Evolutionary conservation across 1,140 invertebrate species (phyloP).

Genomic region (Venturia canescens): DNA sequence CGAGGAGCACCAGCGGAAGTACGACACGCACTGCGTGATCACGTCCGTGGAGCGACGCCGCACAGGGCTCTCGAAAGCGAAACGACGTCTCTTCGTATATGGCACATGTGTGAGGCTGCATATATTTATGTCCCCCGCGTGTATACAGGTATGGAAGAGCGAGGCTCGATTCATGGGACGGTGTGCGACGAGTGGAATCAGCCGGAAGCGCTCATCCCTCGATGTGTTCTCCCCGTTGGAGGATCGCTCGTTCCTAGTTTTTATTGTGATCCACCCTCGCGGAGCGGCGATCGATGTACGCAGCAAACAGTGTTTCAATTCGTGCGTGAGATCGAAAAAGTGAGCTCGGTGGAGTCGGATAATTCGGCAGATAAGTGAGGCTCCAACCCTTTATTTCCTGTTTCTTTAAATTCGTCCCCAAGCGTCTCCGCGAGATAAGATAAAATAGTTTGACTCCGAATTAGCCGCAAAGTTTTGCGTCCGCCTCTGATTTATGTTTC

Average conservation of each 20-base stretch:
- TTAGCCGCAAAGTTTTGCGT: no score
- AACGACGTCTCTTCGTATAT: conserved; percentile 15
- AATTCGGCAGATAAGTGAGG: background rate
- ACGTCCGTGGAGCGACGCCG: conserved; percentile 5
- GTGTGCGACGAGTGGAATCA: conserved; percentile 27
- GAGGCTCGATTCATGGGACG: background rate
- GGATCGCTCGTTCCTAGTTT: background rate
- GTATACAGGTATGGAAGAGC: background rate
- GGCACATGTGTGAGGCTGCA: background rate
- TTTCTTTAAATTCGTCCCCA: no score
- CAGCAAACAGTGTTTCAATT: no score
- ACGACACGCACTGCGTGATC: conserved; percentile 28
- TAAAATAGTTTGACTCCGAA: no score
- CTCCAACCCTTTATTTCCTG: no score
- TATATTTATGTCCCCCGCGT: background rate
- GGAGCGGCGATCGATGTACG: no score
- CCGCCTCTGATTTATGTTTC: no score
- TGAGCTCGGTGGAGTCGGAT: no score
- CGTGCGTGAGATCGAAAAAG: no score
- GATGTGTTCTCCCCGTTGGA: no score
- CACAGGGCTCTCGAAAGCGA: conserved; percentile 29
- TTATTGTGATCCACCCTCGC: no score
- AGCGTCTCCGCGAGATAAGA: no score
- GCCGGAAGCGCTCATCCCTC: conserved; percentile 22
- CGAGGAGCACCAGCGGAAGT: conserved; percentile 21